Percentiles rank a stretch among this genome's conserved stretches.
Evolutionary conservation across 2,797 vertebrate genomes (phyloP).

Genomic region (Cirrhinus molitorella): DNA sequence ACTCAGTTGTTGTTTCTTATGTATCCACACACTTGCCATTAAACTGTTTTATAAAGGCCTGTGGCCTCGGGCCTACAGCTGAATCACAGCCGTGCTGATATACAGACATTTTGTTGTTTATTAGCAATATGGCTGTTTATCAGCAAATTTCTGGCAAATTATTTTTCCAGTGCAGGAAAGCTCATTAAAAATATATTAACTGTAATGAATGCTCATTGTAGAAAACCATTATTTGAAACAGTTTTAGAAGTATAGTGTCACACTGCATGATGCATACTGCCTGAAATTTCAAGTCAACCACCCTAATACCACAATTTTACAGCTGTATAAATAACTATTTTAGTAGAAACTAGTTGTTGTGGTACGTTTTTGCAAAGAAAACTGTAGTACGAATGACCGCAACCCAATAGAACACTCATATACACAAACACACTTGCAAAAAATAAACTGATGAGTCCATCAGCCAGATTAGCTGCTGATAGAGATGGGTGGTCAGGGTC

Average conservation of each 20-base stretch:
- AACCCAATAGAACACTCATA: background rate
- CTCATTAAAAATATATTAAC: background rate
- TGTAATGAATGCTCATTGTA: background rate
- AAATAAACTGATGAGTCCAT: background rate
- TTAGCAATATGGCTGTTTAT: too few species aligned
- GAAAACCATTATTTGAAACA: background rate
- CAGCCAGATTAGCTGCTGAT: background rate
- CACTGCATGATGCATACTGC: background rate
- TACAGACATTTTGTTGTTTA: too few species aligned
- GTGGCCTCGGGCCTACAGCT: too few species aligned
- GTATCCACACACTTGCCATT: too few species aligned
- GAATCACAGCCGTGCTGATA: too few species aligned
- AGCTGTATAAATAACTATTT: background rate
- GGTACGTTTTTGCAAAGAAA: background rate
- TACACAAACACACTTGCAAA: background rate
- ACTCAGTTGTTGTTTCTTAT: too few species aligned
- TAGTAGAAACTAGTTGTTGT: background rate
- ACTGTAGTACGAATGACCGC: background rate
- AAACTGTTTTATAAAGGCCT: too few species aligned
- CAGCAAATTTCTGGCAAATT: background rate
- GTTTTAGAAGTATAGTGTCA: background rate
- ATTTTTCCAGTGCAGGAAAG: background rate
- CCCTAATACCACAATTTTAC: background rate
- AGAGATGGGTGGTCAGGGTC: constrained; percentile 21
- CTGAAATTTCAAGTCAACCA: background rate